These are phyloP conservation scores for Sweltsa coloradensis DNA, from an alignment of 1,140 invertebrate genomes.

Conservation along the genomic window DNA sequence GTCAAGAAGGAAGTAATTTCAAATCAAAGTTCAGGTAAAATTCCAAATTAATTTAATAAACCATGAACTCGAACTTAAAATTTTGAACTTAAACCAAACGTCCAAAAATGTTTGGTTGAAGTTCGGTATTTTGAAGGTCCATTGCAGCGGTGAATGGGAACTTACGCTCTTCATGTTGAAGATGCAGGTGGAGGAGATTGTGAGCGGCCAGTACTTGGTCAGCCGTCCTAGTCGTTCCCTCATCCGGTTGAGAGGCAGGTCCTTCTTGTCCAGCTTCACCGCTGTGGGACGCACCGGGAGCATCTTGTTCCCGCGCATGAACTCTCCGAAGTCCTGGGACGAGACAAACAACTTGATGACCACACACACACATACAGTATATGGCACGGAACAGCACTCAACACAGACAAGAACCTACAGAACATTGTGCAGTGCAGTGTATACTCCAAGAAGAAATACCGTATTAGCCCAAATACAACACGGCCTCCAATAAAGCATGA, in stretches of 20 bases:
- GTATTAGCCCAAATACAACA: too few relatives aligned
- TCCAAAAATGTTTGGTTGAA: background rate
- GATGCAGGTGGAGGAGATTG: slow-evolving; percentile 78
- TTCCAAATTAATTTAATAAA: too few relatives aligned
- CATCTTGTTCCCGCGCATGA: slow-evolving; percentile 77
- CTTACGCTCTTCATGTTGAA: slow-evolving; percentile 75
- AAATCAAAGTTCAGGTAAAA: too few relatives aligned
- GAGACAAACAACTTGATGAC: too few relatives aligned
- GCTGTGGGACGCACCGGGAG: slow-evolving; percentile 46
- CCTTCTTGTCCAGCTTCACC: slow-evolving; percentile 17
- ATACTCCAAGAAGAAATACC: too few relatives aligned
- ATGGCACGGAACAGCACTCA: slow-evolving; percentile 13
- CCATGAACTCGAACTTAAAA: too few relatives aligned
- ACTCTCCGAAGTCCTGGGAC: slow-evolving; percentile 71
- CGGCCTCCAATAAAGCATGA: too few relatives aligned
- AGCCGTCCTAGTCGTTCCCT: slow-evolving; percentile 56
- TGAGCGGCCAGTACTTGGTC: slow-evolving; percentile 87
- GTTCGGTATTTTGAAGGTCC: slow-evolving; percentile 9
- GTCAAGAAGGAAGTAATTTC: background rate
- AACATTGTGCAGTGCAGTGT: too few relatives aligned
- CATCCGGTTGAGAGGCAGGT: slow-evolving; percentile 42
- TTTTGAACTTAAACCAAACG: background rate
- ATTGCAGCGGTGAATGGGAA: slow-evolving; percentile 12
- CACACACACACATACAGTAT: too few relatives aligned
- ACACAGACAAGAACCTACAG: too few relatives aligned